Evolutionary conservation across 2,113 vertebrate genomes (phyloP).

Genomic region (Petaurus breviceps): DNA sequence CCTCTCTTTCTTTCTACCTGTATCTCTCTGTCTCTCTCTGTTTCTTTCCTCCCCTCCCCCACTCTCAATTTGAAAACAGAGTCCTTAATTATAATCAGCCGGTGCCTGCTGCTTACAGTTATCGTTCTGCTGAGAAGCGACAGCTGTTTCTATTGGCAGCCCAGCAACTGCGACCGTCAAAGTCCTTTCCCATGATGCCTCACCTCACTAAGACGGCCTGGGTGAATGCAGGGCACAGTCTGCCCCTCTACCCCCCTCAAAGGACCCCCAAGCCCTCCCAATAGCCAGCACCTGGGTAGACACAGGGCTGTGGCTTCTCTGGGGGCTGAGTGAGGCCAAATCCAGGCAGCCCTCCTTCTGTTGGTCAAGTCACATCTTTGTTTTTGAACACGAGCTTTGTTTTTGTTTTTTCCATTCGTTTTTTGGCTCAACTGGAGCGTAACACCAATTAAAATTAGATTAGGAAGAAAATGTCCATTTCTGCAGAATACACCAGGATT

Average conservation of each 20-base stretch:
- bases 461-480: conserved; percentile 67
- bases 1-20: neutral
- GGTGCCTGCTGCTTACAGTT: conserved; percentile 74
- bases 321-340: conserved; percentile 26
- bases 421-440: conserved; percentile 49
- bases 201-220: neutral
- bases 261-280: neutral
- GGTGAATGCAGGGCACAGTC: neutral
- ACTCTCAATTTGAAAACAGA: conserved; percentile 68
- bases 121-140: conserved; percentile 71
- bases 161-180: conserved; percentile 46
- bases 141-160: conserved; percentile 77
- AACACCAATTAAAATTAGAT: conserved; percentile 72
- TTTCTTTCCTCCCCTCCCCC: neutral
- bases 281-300: conserved; percentile 2
- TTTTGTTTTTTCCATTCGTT: conserved; percentile 36
- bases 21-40: neutral
- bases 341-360: conserved; percentile 31
- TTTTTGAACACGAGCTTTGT: conserved; percentile 29
- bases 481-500: conserved; percentile 62
- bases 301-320: conserved; percentile 32
- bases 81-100: conserved; percentile 79
- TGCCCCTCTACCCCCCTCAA: neutral
- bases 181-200: conserved; percentile 7
- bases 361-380: conserved; percentile 37